phyloP scores from a whole-genome alignment of 2,113 vertebrate genomes.

The Marmota flaviventris region DNA sequence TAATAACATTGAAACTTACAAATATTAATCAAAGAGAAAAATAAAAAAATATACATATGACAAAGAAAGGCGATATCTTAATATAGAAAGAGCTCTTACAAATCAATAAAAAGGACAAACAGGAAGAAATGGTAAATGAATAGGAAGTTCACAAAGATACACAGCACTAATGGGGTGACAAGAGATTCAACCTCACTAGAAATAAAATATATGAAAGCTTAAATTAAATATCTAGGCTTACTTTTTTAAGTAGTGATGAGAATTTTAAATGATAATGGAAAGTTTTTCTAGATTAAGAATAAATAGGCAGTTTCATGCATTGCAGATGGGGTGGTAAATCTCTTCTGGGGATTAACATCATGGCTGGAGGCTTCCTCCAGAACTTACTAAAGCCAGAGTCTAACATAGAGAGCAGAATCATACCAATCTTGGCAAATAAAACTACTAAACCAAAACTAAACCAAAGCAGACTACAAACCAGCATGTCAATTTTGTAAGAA shows the following conservation, averaged over 20 bases:
- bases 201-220: background rate
- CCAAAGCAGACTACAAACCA: background rate
- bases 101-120: slow-evolving; percentile 29
- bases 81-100: slow-evolving; percentile 35
- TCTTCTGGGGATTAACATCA: background rate
- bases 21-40: background rate
- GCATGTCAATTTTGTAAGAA: background rate
- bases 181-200: background rate
- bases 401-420: background rate
- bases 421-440: background rate
- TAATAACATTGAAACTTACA: slow-evolving; percentile 26
- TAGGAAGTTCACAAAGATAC: background rate
- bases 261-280: background rate
- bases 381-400: background rate
- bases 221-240: background rate
- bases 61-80: background rate
- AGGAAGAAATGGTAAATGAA: background rate
- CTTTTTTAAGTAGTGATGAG: slow-evolving; percentile 11
- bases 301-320: background rate
- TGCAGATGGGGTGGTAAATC: background rate
- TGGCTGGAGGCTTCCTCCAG: background rate
- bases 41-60: background rate
- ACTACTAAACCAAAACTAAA: background rate
- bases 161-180: background rate
- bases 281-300: background rate